Conservation (phyloP, 2,797 vertebrate species). For the Oophaga sylvatica region DNA sequence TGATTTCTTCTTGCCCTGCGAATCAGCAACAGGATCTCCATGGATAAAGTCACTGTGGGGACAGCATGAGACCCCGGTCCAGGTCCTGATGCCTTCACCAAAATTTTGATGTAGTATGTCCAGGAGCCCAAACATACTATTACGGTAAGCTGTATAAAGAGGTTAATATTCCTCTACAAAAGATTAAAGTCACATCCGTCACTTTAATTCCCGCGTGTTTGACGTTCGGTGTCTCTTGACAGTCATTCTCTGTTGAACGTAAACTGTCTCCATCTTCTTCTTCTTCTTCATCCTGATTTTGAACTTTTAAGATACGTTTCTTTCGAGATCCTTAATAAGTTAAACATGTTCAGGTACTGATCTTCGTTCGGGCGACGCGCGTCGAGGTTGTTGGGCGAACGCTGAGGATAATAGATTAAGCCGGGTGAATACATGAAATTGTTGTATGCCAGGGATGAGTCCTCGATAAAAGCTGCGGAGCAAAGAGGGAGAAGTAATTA, state of each 20-base stretch:
- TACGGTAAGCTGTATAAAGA: background rate
- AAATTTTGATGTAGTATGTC: background rate
- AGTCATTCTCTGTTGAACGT: background rate
- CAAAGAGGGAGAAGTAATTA: conserved; percentile 47
- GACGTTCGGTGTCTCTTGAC: background rate
- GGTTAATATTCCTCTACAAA: background rate
- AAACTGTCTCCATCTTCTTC: conserved; percentile 28
- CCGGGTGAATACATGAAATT: conserved; percentile 43
- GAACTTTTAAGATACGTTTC: conserved; percentile 1
- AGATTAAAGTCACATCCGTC: background rate
- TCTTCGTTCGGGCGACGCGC: conserved; percentile 34
- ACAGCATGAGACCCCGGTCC: no score
- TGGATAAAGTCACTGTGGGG: no score
- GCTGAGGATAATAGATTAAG: conserved; percentile 50
- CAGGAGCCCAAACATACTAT: background rate
- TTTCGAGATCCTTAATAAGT: conserved; percentile 41
- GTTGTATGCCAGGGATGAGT: conserved; percentile 44
- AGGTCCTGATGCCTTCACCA: background rate
- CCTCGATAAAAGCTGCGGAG: conserved; percentile 23
- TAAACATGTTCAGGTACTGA: conserved; percentile 56
- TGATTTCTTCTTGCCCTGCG: no score
- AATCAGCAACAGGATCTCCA: no score
- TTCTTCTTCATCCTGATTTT: conserved; percentile 14
- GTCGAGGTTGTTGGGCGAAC: background rate
- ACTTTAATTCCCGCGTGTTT: background rate